These are phyloP conservation scores for Caerostris darwini DNA, from an alignment of 1,140 invertebrate species.

Conservation along the genomic window DNA sequence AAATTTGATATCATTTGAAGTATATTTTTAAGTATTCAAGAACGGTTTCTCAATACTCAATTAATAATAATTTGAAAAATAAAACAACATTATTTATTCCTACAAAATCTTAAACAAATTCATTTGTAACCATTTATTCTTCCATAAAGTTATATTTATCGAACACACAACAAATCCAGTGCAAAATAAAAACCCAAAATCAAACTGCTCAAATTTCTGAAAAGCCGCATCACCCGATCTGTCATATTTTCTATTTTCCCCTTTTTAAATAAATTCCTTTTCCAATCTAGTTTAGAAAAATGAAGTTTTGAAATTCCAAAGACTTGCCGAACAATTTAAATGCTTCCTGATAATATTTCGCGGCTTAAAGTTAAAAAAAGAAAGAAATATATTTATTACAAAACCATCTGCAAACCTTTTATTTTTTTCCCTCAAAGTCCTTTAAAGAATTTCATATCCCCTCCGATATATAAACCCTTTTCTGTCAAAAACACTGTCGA, in stretches of 20 bases:
- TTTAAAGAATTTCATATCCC: not conserved
- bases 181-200: not conserved
- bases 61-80: too few species aligned
- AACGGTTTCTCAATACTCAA: too few species aligned
- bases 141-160: not conserved
- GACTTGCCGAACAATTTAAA: not conserved
- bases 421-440: not conserved
- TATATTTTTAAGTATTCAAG: too few species aligned
- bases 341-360: not conserved
- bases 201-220: not conserved
- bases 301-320: not conserved
- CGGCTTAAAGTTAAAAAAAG: not conserved
- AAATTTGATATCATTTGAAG: too few species aligned
- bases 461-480: not conserved
- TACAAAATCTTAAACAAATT: not conserved
- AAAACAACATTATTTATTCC: too few species aligned
- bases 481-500: conserved; percentile 7
- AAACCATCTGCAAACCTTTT: not conserved
- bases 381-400: conserved; percentile 2
- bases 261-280: not conserved
- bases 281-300: not conserved
- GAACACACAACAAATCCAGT: not conserved
- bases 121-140: not conserved
- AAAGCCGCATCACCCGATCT: not conserved
- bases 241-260: not conserved